Percentiles rank a stretch among this genome's conserved stretches.
Evolutionary conservation across 92 coral and sea anemone species (phyloP).

Genomic region (Umimayanthus kanabou): DNA sequence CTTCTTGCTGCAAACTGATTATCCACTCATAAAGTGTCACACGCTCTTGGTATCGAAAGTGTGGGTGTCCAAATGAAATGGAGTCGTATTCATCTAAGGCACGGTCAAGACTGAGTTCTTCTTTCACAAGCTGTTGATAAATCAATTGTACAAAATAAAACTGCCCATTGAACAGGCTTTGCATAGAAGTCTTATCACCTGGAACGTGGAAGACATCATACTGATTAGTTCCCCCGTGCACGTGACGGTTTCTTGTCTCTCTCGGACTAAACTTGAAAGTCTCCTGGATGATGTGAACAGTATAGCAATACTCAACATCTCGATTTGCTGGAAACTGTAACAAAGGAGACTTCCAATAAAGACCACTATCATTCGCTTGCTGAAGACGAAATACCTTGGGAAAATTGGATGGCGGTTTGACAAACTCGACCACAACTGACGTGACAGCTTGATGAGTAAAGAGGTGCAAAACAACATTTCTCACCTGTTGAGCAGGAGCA

Average conservation of each 20-base stretch:
- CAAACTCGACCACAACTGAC: slow-evolving; percentile 23
- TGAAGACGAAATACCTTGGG: slow-evolving; percentile 31
- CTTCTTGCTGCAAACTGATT: too few species aligned
- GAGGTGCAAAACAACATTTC: slow-evolving; percentile 14
- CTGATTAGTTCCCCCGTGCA: slow-evolving; percentile 45
- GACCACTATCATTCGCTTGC: not conserved
- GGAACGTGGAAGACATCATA: slow-evolving; percentile 61
- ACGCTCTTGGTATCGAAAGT: not conserved
- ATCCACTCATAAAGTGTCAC: slow-evolving; percentile 41
- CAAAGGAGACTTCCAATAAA: slow-evolving; percentile 51
- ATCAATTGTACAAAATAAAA: slow-evolving; percentile 54
- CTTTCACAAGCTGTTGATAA: slow-evolving; percentile 13
- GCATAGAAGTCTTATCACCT: not conserved
- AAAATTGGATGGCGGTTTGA: not conserved
- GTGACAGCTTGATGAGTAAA: not conserved
- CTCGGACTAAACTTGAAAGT: not conserved
- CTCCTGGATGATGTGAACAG: not conserved
- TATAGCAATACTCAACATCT: slow-evolving; percentile 50
- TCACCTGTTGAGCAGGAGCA: not conserved
- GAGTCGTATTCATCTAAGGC: slow-evolving; percentile 64
- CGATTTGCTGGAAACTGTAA: slow-evolving; percentile 30
- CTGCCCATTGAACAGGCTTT: slow-evolving; percentile 61
- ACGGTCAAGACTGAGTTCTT: slow-evolving; percentile 27
- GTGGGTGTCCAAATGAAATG: slow-evolving; percentile 54
- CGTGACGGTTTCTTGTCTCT: not conserved